Conservation (phyloP, 1,140 invertebrate species). For the Magallana gigas region DNA sequence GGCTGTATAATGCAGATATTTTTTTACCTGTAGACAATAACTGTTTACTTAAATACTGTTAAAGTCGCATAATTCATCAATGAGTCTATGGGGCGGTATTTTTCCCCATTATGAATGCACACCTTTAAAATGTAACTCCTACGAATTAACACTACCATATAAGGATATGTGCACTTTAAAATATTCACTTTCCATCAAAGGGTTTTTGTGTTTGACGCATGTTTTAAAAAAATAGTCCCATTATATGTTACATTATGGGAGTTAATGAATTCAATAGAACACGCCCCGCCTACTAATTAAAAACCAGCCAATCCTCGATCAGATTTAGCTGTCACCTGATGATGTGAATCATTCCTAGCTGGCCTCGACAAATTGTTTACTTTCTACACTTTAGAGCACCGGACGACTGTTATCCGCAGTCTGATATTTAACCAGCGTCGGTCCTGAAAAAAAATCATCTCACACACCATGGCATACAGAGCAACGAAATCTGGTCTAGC, state of each 20-base stretch:
- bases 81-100: background rate
- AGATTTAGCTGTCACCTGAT: background rate
- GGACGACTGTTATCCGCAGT: background rate
- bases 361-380: constrained; percentile 29
- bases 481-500: constrained; percentile 4
- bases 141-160: background rate
- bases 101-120: background rate
- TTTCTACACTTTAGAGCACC: background rate
- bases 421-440: constrained; percentile 9
- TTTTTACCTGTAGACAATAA: background rate
- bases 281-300: background rate
- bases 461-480: constrained; percentile 2
- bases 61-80: background rate
- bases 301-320: background rate
- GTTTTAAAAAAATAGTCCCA: background rate
- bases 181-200: constrained; percentile 31
- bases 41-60: background rate
- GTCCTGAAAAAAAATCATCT: constrained; percentile 9
- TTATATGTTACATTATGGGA: background rate
- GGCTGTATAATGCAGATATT: background rate
- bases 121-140: background rate
- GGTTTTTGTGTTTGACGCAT: constrained; percentile 3
- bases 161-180: constrained; percentile 5
- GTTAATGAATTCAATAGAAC: background rate
- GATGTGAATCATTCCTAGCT: background rate